Percentiles rank a stretch among this genome's conserved stretches.
Conservation (phyloP, 2,113 vertebrate species). For the Maylandia zebra region DNA sequence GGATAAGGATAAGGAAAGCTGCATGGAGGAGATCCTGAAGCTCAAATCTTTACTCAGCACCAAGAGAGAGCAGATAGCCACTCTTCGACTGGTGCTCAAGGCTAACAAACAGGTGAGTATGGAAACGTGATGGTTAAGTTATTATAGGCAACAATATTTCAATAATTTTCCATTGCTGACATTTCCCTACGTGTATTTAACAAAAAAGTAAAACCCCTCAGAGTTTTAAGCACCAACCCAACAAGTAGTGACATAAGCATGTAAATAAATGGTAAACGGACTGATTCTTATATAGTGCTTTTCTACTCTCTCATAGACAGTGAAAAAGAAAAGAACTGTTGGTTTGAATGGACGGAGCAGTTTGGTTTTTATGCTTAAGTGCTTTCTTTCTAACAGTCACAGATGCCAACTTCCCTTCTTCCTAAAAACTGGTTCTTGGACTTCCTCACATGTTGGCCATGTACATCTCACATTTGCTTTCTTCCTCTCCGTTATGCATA, state of each 20-base stretch:
- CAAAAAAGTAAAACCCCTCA: neutral
- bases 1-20: constrained; percentile 93
- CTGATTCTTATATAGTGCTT: neutral
- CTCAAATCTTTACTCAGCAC: constrained; percentile 93
- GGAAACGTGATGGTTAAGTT: neutral
- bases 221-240: neutral
- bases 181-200: neutral
- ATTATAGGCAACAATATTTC: neutral
- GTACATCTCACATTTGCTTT: neutral
- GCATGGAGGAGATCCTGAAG: constrained; percentile 96
- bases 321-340: neutral
- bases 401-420: neutral
- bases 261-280: neutral
- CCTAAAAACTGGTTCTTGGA: neutral
- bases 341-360: neutral
- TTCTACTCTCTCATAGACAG: neutral
- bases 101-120: constrained; percentile 94
- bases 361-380: neutral
- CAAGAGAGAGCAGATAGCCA: constrained; percentile 95
- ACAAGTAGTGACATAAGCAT: neutral
- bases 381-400: neutral
- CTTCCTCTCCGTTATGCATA: neutral
- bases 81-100: constrained; percentile 88
- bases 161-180: neutral
- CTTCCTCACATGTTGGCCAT: neutral